A percentile compares a stretch with the other conserved stretches of the same genome.
phyloP scores from a whole-genome alignment of 2,113 vertebrate species.

The Chaenogobius annularis region DNA sequence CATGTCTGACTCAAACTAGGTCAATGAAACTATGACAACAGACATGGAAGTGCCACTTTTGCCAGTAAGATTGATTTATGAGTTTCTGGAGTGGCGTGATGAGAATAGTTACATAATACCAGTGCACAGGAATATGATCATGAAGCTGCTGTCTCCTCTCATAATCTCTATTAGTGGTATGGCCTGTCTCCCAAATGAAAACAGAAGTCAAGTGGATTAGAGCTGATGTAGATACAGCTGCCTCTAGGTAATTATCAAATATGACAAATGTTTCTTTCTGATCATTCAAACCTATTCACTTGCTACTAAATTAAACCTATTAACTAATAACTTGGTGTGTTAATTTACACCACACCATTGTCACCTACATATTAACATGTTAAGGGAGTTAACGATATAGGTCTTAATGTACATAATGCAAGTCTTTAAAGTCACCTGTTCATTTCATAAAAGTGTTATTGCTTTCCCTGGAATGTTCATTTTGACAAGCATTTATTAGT shows the following conservation, averaged over 20 bases:
- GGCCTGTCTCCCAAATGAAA: not conserved
- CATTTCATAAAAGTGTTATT: not conserved
- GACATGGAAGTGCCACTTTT: not conserved
- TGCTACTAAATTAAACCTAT: not conserved
- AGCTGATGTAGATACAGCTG: not conserved
- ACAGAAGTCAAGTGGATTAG: slow-evolving; percentile 2
- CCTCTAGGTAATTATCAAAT: not conserved
- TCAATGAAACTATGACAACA: slow-evolving; percentile 21
- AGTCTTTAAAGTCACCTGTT: not conserved
- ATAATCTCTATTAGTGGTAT: slow-evolving; percentile 18
- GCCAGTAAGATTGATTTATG: slow-evolving; percentile 5
- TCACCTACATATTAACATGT: too few species aligned
- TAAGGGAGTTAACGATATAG: too few species aligned
- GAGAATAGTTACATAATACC: not conserved
- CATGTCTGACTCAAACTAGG: slow-evolving; percentile 37
- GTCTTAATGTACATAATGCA: too few species aligned
- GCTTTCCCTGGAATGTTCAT: not conserved
- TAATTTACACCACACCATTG: too few species aligned
- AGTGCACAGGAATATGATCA: not conserved
- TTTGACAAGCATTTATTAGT: too few species aligned
- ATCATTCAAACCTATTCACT: not conserved
- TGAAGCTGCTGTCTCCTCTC: slow-evolving; percentile 1
- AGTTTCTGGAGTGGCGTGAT: not conserved
- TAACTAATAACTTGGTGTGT: too few species aligned
- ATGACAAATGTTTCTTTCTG: not conserved